These are phyloP conservation scores for Nannospalax galili DNA, from an alignment of 2,113 vertebrate species.

Conservation along the genomic window DNA sequence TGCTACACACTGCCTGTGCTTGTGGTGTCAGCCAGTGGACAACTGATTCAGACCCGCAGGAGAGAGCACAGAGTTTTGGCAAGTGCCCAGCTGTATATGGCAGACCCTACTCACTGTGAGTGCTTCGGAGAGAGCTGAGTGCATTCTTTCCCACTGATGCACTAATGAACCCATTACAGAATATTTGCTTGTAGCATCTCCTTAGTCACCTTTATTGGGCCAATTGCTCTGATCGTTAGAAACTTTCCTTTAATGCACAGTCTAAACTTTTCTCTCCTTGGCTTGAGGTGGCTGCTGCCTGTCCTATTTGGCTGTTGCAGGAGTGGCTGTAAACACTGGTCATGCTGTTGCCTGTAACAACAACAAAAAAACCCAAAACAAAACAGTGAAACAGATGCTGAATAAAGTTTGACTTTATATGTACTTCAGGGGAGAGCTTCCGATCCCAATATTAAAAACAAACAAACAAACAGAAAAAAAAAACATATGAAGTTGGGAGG, in stretches of 20 bases:
- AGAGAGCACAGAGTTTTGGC: neutral
- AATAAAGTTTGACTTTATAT: neutral
- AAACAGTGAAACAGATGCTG: conserved; percentile 59
- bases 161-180: neutral
- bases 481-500: too few species aligned
- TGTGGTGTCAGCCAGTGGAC: conserved; percentile 32
- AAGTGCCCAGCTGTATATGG: neutral
- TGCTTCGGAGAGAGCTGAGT: neutral
- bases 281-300: conserved; percentile 15
- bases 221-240: conserved; percentile 22
- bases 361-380: neutral
- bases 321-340: neutral
- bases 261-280: conserved; percentile 20
- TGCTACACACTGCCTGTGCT: neutral
- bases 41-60: neutral
- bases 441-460: conserved; percentile 37
- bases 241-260: conserved; percentile 42
- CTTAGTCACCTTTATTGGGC: conserved; percentile 9
- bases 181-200: neutral
- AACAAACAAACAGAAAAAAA: too few species aligned
- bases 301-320: conserved; percentile 38
- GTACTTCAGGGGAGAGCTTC: conserved; percentile 8
- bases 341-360: conserved; percentile 4
- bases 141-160: neutral
- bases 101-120: neutral